phyloP scores from a whole-genome alignment of 1,140 invertebrate species.

The Artemia franciscana region DNA sequence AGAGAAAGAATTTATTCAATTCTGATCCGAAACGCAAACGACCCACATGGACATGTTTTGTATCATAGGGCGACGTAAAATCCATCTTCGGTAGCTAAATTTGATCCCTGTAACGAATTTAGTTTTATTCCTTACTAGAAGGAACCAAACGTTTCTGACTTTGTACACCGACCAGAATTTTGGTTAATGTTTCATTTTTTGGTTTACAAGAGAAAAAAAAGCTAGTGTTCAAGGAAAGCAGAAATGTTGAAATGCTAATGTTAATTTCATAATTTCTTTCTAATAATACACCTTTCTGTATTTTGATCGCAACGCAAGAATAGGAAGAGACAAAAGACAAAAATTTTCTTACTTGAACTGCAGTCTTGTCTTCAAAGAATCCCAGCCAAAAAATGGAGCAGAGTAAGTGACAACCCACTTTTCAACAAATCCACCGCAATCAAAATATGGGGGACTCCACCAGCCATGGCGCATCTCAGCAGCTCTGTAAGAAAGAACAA shows the following conservation, averaged over 20 bases:
- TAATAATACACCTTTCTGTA: background rate
- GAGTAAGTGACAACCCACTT: constrained; percentile 90
- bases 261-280: constrained; percentile 1
- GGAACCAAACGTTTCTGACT: too few species aligned
- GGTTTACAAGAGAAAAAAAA: background rate
- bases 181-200: too few species aligned
- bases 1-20: too few species aligned
- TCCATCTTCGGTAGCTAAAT: too few species aligned
- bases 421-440: constrained; percentile 66
- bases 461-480: constrained; percentile 65
- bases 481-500: constrained; percentile 28
- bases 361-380: constrained; percentile 63
- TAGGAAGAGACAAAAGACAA: constrained; percentile 2
- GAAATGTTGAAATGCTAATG: background rate
- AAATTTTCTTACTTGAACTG: constrained; percentile 88
- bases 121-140: too few species aligned
- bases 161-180: too few species aligned
- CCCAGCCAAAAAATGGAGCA: constrained; percentile 89
- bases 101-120: too few species aligned
- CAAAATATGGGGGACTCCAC: constrained; percentile 81
- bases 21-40: too few species aligned
- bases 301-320: constrained; percentile 5
- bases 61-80: too few species aligned
- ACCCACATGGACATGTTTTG: too few species aligned
- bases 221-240: background rate